These are phyloP conservation scores for Molossus alvarezi DNA, from an alignment of 2,797 vertebrate species.

Conservation along the genomic window DNA sequence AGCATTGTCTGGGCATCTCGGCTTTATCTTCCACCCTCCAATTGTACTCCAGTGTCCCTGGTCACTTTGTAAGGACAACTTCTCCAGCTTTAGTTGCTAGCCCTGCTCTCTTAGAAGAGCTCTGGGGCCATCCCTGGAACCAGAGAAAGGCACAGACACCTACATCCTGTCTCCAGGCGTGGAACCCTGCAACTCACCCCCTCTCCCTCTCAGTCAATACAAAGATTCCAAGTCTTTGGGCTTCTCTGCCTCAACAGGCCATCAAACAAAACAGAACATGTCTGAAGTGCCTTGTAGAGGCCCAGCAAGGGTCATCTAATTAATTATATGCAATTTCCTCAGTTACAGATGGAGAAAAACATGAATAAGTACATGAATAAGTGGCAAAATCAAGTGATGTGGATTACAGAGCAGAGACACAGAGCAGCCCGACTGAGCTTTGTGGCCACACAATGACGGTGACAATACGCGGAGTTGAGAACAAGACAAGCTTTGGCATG, in stretches of 20 bases:
- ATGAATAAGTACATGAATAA: accelerated
- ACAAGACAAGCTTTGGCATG: background rate
- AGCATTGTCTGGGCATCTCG: background rate
- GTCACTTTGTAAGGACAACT: background rate
- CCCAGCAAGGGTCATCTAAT: background rate
- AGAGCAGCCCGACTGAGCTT: background rate
- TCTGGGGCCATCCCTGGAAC: background rate
- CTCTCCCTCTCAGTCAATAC: background rate
- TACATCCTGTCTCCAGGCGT: no score
- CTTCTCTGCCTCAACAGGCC: background rate
- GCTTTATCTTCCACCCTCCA: background rate
- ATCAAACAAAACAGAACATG: background rate
- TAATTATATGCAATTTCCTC: background rate
- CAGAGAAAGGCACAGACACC: background rate
- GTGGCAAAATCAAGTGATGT: background rate
- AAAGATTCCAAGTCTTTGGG: background rate
- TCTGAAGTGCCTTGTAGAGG: background rate
- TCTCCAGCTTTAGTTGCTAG: background rate
- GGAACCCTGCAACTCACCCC: background rate
- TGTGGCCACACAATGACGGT: background rate
- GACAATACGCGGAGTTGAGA: background rate
- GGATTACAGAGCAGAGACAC: background rate
- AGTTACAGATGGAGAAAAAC: background rate
- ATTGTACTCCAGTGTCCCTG: background rate
- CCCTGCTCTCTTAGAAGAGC: background rate